A percentile compares a stretch with the other conserved stretches of the same genome.
Conservation (phyloP, 2,113 vertebrate genomes). For the Glaucidium brasilianum region DNA sequence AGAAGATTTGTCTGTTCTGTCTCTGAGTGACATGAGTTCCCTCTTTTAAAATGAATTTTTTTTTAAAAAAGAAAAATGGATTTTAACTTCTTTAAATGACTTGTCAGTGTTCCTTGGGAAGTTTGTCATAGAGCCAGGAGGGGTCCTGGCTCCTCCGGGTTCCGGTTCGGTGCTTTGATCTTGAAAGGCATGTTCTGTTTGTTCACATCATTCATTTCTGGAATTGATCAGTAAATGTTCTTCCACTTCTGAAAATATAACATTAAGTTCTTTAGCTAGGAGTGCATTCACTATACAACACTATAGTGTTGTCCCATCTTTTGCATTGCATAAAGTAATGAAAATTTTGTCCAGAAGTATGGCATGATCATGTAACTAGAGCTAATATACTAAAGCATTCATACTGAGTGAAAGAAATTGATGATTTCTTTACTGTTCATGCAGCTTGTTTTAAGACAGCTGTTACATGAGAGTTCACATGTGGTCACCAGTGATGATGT, state of each 20-base stretch:
- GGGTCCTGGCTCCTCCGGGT: background rate
- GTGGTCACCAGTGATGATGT: background rate
- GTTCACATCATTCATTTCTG: background rate
- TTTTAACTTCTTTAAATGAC: background rate
- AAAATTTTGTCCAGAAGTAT: background rate
- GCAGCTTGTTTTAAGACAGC: background rate
- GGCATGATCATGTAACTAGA: background rate
- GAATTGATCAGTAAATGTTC: background rate
- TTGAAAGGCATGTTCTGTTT: background rate
- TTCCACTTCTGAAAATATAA: background rate
- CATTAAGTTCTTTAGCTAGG: background rate
- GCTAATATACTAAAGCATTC: background rate
- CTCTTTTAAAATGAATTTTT: background rate
- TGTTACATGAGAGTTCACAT: background rate
- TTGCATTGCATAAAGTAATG: background rate
- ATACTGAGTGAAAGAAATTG: background rate
- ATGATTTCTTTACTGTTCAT: no score
- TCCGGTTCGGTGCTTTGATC: background rate
- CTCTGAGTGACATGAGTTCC: background rate
- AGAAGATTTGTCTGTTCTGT: background rate
- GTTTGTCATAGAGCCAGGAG: background rate
- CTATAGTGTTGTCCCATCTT: background rate
- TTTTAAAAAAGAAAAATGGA: background rate
- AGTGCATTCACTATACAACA: background rate
- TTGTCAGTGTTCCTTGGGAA: background rate